Evolutionary conservation across 2,113 vertebrate genomes (phyloP).

Genomic region (Zosterops pallidus): DNA sequence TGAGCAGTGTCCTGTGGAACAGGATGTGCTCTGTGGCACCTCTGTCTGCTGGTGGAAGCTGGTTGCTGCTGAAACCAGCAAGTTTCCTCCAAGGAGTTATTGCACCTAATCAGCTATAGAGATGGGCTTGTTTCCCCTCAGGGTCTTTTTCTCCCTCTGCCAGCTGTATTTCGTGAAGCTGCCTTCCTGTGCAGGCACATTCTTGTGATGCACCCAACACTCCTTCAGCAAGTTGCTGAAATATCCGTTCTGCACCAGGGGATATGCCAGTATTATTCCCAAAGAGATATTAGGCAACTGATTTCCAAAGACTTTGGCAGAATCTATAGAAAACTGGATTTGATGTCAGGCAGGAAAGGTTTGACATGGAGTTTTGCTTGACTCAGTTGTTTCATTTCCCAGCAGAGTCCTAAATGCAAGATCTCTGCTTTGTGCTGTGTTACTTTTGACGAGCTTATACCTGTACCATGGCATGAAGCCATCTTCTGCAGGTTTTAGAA

Average conservation of each 20-base stretch:
- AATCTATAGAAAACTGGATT: background rate
- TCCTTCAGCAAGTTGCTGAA: background rate
- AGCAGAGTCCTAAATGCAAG: background rate
- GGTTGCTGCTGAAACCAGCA: background rate
- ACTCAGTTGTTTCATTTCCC: background rate
- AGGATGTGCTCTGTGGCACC: background rate
- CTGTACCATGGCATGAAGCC: background rate
- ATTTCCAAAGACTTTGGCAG: slow-evolving; percentile 16
- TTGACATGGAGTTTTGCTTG: background rate
- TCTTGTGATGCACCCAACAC: background rate
- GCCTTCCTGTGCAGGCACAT: background rate
- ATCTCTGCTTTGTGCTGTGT: background rate
- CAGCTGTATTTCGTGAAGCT: background rate
- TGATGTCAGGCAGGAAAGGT: background rate
- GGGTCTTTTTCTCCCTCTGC: background rate
- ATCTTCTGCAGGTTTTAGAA: background rate
- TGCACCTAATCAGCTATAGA: background rate
- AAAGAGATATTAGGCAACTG: background rate
- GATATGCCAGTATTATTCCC: background rate
- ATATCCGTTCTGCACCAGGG: background rate
- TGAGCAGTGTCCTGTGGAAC: background rate
- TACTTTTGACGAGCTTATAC: background rate
- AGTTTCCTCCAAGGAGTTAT: background rate
- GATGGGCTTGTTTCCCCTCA: background rate
- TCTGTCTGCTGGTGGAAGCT: background rate